Percentiles rank a stretch among this genome's conserved stretches.
Evolutionary conservation across 2,888 invertebrate genomes (phyloP).

Genomic region (Neoascia interrupta): DNA sequence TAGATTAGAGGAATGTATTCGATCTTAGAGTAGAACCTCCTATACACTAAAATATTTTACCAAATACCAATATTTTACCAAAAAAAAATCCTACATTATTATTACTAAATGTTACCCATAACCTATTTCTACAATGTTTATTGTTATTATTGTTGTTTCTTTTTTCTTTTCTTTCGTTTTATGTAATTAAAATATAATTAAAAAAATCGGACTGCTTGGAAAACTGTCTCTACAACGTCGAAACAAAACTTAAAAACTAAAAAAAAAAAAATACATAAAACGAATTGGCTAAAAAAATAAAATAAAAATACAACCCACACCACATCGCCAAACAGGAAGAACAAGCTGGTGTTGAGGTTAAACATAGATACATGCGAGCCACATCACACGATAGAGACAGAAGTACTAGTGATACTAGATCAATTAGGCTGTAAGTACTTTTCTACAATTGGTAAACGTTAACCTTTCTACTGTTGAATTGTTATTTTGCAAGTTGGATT

Average conservation of each 20-base stretch:
- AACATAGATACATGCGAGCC: conserved; percentile 75
- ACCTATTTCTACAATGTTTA: conserved; percentile 53
- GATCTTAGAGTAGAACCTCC: not conserved
- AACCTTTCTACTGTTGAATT: not conserved
- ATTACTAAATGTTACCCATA: conserved; percentile 63
- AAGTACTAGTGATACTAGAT: conserved; percentile 75
- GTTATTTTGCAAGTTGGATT: not conserved
- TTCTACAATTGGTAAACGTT: not conserved
- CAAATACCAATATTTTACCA: not conserved
- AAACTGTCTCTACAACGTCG: conserved; percentile 68
- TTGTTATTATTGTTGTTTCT: conserved; percentile 68
- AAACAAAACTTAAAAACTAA: conserved; percentile 38
- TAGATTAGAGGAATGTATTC: not conserved
- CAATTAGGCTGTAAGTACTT: conserved; percentile 74
- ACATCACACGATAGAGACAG: conserved; percentile 74
- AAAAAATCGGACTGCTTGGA: conserved; percentile 64
- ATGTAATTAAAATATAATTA: conserved; percentile 45
- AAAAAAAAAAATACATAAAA: conserved; percentile 16
- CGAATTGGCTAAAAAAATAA: conserved; percentile 22
- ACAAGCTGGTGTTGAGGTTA: conserved; percentile 82
- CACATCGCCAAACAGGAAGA: conserved; percentile 80
- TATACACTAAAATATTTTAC: not conserved
- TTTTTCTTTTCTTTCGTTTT: conserved; percentile 68
- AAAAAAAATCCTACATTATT: conserved; percentile 37
- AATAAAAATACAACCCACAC: conserved; percentile 55